Evolutionary conservation across 2,888 invertebrate species (phyloP).

Genomic region (Cephus rjabovi): DNA sequence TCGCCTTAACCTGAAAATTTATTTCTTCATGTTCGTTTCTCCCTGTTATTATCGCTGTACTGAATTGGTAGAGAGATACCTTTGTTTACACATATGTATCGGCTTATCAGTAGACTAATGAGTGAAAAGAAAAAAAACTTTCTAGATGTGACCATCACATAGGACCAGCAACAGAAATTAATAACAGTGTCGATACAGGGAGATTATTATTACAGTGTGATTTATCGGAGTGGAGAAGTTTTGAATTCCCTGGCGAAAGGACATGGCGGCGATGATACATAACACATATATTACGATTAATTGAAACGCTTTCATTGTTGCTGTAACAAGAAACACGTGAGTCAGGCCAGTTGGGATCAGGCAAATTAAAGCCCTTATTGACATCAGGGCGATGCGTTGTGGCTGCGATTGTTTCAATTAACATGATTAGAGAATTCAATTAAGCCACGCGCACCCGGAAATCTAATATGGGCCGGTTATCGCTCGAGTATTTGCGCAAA

Average conservation of each 20-base stretch:
- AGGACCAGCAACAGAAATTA: not conserved
- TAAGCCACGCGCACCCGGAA: constrained; percentile 28
- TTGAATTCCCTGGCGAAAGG: not conserved
- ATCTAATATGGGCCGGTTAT: constrained; percentile 19
- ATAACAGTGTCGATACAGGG: not conserved
- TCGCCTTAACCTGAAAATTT: not conserved
- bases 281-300: constrained; percentile 27
- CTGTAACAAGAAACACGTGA: constrained; percentile 37
- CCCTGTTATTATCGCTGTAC: not conserved
- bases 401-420: constrained; percentile 24
- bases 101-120: not conserved
- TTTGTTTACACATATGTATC: not conserved
- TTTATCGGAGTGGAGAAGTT: not conserved
- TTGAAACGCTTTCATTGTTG: constrained; percentile 34
- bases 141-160: not conserved
- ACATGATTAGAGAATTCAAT: constrained; percentile 45
- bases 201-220: not conserved
- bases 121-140: not conserved
- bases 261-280: not conserved
- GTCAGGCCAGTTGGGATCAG: constrained; percentile 8
- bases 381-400: constrained; percentile 1
- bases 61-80: not conserved
- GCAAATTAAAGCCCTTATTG: constrained; percentile 8
- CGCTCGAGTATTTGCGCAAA: constrained; percentile 38
- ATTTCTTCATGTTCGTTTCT: not conserved